Conservation (phyloP, 2,113 vertebrate species). For the Australoheros scitulus region DNA sequence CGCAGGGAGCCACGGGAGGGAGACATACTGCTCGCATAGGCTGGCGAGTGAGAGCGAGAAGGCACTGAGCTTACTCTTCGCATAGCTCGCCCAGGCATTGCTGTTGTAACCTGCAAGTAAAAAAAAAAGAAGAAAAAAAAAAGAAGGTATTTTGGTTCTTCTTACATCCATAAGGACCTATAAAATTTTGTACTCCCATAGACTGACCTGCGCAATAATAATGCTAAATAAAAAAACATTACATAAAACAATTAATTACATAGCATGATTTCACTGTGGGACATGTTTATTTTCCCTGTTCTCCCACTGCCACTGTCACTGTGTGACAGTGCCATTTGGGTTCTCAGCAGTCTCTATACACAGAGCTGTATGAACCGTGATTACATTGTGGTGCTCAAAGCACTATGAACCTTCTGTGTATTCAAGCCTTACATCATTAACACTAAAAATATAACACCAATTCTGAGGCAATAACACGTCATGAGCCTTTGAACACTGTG, state of each 20-base stretch:
- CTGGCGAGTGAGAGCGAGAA: slow-evolving; percentile 93
- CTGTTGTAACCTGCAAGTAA: slow-evolving; percentile 64
- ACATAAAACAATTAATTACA: slow-evolving; percentile 41
- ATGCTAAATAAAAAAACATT: slow-evolving; percentile 17
- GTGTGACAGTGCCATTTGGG: slow-evolving; percentile 49
- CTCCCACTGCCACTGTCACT: background rate
- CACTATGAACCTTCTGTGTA: slow-evolving; percentile 29
- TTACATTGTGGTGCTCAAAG: slow-evolving; percentile 14
- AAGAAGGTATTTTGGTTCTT: background rate
- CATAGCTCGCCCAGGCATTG: slow-evolving; percentile 85
- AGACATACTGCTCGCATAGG: slow-evolving; percentile 86
- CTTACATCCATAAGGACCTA: background rate
- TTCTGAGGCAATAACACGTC: background rate
- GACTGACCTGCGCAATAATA: background rate
- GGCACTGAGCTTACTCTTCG: slow-evolving; percentile 95
- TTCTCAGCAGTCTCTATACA: slow-evolving; percentile 51
- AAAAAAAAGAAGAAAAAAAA: background rate
- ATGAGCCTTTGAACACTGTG: background rate
- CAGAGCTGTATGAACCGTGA: slow-evolving; percentile 39
- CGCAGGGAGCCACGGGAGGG: slow-evolving; percentile 91
- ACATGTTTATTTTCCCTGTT: slow-evolving; percentile 22
- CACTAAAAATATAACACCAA: background rate
- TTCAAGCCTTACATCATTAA: slow-evolving; percentile 2
- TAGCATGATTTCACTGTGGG: slow-evolving; percentile 33
- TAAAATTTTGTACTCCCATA: background rate